Conservation (phyloP, 2,797 vertebrate species). For the Phalanger gymnotis region DNA sequence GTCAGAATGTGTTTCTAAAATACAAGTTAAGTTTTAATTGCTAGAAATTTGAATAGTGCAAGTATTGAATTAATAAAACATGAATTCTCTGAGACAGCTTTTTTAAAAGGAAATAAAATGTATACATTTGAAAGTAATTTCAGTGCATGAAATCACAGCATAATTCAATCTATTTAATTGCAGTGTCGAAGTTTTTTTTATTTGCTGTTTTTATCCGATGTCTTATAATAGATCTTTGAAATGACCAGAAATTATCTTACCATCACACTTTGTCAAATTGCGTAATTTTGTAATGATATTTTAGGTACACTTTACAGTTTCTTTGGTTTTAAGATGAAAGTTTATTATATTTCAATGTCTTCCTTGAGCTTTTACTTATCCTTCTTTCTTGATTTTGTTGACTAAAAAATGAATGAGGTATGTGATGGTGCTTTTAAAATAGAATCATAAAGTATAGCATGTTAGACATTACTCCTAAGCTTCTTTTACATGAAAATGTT, state of each 20-base stretch:
- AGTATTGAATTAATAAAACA: slow-evolving; percentile 16
- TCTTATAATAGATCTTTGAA: background rate
- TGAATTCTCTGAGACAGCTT: background rate
- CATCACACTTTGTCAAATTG: background rate
- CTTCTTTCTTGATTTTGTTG: slow-evolving; percentile 44
- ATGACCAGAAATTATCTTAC: background rate
- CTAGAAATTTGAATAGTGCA: slow-evolving; percentile 1
- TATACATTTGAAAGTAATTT: slow-evolving; percentile 1
- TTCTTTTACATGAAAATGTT: slow-evolving; percentile 56
- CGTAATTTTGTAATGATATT: slow-evolving; percentile 19
- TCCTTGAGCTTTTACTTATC: slow-evolving; percentile 34
- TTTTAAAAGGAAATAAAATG: slow-evolving; percentile 12
- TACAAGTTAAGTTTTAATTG: slow-evolving; percentile 19
- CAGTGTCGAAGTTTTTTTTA: no score
- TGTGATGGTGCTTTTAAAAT: slow-evolving; percentile 56
- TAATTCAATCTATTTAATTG: no score
- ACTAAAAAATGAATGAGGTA: slow-evolving; percentile 29
- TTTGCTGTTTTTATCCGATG: no score
- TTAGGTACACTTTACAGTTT: slow-evolving; percentile 38
- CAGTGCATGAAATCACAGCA: background rate
- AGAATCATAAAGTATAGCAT: slow-evolving; percentile 39
- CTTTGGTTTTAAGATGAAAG: slow-evolving; percentile 37
- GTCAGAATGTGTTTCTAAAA: slow-evolving; percentile 20
- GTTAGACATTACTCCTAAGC: background rate
- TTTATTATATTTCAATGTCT: slow-evolving; percentile 35